These are phyloP conservation scores for Rosalia funebris DNA, from an alignment of 2,888 invertebrate genomes.

Conservation along the genomic window DNA sequence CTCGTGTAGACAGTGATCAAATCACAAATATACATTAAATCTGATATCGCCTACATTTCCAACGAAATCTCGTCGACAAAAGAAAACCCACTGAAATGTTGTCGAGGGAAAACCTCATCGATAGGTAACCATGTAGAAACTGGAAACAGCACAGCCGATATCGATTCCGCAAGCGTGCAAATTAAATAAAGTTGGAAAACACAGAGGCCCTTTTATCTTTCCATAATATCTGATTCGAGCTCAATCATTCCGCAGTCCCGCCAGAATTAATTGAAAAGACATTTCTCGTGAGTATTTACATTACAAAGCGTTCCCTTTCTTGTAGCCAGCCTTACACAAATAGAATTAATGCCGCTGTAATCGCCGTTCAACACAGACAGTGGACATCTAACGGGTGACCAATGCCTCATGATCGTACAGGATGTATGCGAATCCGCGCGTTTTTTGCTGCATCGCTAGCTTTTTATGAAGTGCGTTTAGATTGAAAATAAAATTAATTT, in stretches of 20 bases:
- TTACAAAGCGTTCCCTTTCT: constrained; percentile 15
- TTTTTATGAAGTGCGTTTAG: too few relatives aligned
- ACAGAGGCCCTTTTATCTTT: constrained; percentile 21
- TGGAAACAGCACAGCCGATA: constrained; percentile 3
- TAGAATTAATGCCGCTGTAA: background rate
- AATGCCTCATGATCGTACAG: too few relatives aligned
- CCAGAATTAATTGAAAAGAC: constrained; percentile 24
- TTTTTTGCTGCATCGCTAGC: too few relatives aligned
- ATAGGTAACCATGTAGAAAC: constrained; percentile 12
- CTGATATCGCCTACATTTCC: background rate
- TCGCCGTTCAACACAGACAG: background rate
- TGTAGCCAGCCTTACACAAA: background rate
- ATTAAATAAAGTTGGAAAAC: constrained; percentile 25
- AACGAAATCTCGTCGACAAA: background rate
- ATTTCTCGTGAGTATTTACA: constrained; percentile 21
- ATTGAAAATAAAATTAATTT: too few relatives aligned
- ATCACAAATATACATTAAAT: too few relatives aligned
- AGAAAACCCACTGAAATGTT: constrained; percentile 1
- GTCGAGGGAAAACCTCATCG: background rate
- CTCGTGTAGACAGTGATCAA: too few relatives aligned
- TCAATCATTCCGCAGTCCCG: constrained; percentile 12
- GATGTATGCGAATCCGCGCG: too few relatives aligned
- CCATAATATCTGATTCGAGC: constrained; percentile 18
- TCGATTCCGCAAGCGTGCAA: constrained; percentile 20
- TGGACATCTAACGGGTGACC: background rate